Evolutionary conservation across 1,140 invertebrate species (phyloP), one percentile per base, ranked within the genome.

Genomic region (Cotesia glomerata): DNA sequence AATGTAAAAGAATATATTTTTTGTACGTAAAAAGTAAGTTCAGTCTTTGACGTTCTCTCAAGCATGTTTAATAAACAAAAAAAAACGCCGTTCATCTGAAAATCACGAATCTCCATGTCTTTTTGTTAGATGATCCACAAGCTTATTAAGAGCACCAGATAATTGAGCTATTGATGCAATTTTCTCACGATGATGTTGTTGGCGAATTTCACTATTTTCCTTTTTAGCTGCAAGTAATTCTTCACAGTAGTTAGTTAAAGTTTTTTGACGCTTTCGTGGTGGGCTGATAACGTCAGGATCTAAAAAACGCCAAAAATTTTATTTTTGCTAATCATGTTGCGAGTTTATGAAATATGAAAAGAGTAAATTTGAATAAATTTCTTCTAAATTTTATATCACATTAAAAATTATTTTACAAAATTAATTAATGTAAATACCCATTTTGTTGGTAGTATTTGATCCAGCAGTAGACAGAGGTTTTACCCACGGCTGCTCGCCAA

Each of bases 211-310:
- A 34, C 59, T 9, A 62, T 34, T 62, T 34, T 62, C 59, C 26
- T 62, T 62, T 34, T 62, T 62, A 34, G 59, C 59, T 26, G 32
- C 32, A 26, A 62, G 59, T 62, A 62, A 34, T 62, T 62, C 14
- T 62, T 62, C 59, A 34, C 59, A 62, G 26, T 35, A 62, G n/a
- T 35, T 62, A 5, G 59, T 32, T 26, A 62, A 13, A 62, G 26
- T 62, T 62, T 62, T 62, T 26, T 62, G 59, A 0, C 59, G 59
- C 59, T 62, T 62, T 62, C 14, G 14, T n/a, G 59, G 59, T 62
- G 14, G 59, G n/a, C 35, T 36, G 26, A 26, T 34, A 13, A 62
- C 26, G 1, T 14, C 59, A 62, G 26, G 4, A 62, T 62, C 59
- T 62, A 34, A 1, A 35, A 62, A 62, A 62, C 26, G 4, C 16